Evolutionary conservation across 2,888 invertebrate species (phyloP).

Genomic region (Drosophila mettleri): DNA sequence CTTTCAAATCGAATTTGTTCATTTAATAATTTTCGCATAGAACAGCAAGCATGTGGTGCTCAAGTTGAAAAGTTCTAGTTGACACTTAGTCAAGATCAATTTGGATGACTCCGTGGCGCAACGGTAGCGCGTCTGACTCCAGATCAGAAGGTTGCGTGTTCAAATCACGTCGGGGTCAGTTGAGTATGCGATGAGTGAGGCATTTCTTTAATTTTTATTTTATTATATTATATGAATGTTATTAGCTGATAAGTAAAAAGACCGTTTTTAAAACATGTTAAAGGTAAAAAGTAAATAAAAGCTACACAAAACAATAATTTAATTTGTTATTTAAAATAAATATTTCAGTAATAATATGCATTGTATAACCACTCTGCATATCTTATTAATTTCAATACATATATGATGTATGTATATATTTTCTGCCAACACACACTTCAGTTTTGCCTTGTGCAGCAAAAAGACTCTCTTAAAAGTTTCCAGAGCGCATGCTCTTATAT

Average conservation of each 20-base stretch:
- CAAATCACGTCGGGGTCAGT: constrained; percentile 69
- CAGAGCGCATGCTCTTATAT: constrained; percentile 12
- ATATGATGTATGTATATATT: background rate
- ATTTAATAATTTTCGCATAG: constrained; percentile 3
- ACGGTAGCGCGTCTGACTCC: constrained; percentile 72
- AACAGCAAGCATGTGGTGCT: background rate
- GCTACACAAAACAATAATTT: background rate
- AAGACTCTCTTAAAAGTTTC: background rate
- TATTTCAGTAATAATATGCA: background rate
- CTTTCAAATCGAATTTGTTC: background rate
- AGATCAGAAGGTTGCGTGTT: constrained; percentile 73
- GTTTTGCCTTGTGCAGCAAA: background rate
- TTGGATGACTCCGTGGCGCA: constrained; percentile 66
- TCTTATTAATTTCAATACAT: background rate
- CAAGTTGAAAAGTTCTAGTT: background rate
- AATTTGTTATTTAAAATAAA: background rate
- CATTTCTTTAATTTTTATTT: background rate
- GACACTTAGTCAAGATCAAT: constrained; percentile 36
- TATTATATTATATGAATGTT: background rate
- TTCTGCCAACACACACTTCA: background rate
- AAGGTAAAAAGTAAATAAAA: background rate
- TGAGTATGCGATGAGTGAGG: rapidly evolving
- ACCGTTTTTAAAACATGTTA: background rate
- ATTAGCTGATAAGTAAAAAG: background rate
- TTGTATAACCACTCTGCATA: background rate